These are phyloP conservation scores for Cinclus mexicanus DNA, from an alignment of 2,113 vertebrate species.

Conservation along the genomic window DNA sequence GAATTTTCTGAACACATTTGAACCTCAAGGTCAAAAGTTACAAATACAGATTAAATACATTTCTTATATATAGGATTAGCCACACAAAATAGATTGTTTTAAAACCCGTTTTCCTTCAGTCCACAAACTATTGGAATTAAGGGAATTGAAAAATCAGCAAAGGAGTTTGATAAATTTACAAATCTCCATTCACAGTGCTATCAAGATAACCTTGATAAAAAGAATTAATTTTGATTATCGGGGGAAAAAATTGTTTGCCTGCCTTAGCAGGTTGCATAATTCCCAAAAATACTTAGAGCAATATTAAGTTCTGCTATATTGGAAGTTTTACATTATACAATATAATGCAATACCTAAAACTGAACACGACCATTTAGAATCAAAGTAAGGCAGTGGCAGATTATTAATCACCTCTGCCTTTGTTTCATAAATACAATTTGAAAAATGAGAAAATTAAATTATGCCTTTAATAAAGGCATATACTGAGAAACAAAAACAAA, in stretches of 20 bases:
- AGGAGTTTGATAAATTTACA: background rate
- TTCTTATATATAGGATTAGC: background rate
- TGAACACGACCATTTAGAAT: background rate
- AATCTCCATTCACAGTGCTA: background rate
- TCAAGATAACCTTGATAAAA: background rate
- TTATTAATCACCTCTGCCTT: background rate
- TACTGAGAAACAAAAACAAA: background rate
- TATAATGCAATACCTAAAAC: background rate
- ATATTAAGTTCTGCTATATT: background rate
- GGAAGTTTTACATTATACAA: background rate
- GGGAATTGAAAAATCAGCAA: background rate
- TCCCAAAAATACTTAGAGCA: conserved; percentile 28
- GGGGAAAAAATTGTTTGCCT: background rate
- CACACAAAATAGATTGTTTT: background rate
- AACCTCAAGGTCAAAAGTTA: background rate
- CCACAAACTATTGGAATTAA: background rate
- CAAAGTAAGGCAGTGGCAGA: background rate
- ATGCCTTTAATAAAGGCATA: background rate
- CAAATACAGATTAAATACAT: background rate
- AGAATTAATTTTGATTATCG: background rate
- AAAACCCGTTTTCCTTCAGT: background rate
- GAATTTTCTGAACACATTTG: background rate
- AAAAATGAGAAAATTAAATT: background rate
- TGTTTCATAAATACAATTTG: background rate
- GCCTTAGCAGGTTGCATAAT: conserved; percentile 55